Conservation (phyloP, 1,140 invertebrate species). For the Temnothorax curvispinosus region DNA sequence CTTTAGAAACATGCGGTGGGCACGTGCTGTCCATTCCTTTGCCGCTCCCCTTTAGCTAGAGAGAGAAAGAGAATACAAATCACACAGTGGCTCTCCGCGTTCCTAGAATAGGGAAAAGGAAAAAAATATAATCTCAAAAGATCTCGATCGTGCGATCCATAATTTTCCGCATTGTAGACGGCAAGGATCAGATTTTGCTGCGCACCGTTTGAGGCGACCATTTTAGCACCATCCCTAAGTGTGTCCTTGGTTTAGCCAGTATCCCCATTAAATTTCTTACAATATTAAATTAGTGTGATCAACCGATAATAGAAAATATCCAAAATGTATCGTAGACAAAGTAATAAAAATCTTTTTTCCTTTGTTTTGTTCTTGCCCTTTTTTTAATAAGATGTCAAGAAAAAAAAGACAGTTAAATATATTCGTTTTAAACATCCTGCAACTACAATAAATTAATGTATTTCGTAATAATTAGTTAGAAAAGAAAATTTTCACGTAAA, state of each 20-base stretch:
- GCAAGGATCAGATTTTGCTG: background rate
- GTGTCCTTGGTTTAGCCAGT: background rate
- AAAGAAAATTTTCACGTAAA: background rate
- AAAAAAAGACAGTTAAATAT: background rate
- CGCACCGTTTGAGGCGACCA: background rate
- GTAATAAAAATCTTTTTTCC: background rate
- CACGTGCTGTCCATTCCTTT: conserved; percentile 77
- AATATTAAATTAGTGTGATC: background rate
- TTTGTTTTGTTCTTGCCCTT: background rate
- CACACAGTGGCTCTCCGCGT: conserved; percentile 76
- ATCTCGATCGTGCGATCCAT: background rate
- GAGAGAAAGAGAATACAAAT: background rate
- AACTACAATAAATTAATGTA: background rate
- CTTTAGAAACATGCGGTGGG: conserved; percentile 79
- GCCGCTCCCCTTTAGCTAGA: conserved; percentile 11
- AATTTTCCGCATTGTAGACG: background rate
- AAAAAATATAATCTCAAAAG: background rate
- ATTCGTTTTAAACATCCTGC: background rate
- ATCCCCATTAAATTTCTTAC: background rate
- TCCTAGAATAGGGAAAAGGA: conserved; percentile 6
- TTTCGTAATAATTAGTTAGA: background rate
- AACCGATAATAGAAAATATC: background rate
- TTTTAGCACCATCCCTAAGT: background rate
- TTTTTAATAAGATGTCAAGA: background rate
- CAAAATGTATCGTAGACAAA: background rate